These are phyloP conservation scores for Dinocampus coccinellae DNA, from an alignment of 2,888 invertebrate genomes.

Conservation along the genomic window DNA sequence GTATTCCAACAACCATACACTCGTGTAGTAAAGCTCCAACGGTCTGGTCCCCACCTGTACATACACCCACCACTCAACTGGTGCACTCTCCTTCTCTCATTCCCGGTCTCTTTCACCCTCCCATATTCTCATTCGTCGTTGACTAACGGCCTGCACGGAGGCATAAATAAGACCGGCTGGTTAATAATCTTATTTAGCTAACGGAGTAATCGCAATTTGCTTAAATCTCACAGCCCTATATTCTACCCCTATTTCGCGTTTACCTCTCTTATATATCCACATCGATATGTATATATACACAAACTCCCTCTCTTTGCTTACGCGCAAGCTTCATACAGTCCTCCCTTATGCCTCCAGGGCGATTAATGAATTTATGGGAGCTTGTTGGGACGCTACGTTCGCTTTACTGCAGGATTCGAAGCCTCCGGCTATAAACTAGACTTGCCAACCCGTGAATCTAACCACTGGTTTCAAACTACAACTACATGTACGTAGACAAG, in stretches of 20 bases:
- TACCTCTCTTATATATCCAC: constrained; percentile 9
- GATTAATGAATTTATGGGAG: constrained; percentile 64
- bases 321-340: constrained; percentile 42
- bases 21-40: constrained; percentile 22
- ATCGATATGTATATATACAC: background rate
- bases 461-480: constrained; percentile 52
- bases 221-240: constrained; percentile 58
- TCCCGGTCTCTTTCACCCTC: constrained; percentile 21
- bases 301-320: constrained; percentile 5
- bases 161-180: constrained; percentile 61
- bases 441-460: constrained; percentile 59
- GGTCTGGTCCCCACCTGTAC: constrained; percentile 35
- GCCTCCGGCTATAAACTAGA: constrained; percentile 60
- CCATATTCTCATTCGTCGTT: constrained; percentile 35
- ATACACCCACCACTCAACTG: background rate
- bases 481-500: constrained; percentile 35
- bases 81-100: constrained; percentile 7
- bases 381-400: constrained; percentile 56
- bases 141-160: constrained; percentile 53
- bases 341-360: constrained; percentile 51
- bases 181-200: constrained; percentile 63
- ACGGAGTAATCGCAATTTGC: constrained; percentile 63
- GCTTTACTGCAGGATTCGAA: constrained; percentile 58
- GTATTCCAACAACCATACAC: constrained; percentile 36
- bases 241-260: constrained; percentile 40